These are phyloP conservation scores for Acrocephalus kingi DNA, from an alignment of 2,113 vertebrate species.

Conservation along the genomic window DNA sequence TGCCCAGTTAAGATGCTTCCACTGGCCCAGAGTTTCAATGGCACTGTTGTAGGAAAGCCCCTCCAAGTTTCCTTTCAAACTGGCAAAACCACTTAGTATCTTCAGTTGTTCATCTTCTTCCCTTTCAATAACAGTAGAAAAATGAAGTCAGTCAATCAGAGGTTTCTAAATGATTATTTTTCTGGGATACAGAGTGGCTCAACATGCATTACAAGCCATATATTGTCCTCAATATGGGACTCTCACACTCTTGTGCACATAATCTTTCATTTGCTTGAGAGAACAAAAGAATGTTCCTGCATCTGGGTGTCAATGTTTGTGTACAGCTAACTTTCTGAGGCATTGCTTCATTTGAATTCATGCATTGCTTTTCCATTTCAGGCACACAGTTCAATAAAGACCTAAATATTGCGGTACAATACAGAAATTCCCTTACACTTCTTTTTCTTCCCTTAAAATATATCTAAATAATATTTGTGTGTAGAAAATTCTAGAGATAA, in stretches of 20 bases:
- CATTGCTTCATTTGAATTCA: neutral
- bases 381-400: neutral
- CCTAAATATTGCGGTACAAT: neutral
- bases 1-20: conserved; percentile 80
- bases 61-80: conserved; percentile 75
- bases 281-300: neutral
- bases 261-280: neutral
- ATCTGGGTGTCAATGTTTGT: neutral
- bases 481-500: neutral
- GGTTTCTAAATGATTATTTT: neutral
- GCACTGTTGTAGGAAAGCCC: conserved; percentile 67
- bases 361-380: neutral
- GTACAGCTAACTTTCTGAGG: neutral
- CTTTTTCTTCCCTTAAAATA: neutral
- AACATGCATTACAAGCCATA: neutral
- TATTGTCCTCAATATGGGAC: neutral
- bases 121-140: conserved; percentile 42
- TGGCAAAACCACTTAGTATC: conserved; percentile 40
- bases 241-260: neutral
- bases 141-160: neutral
- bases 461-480: neutral
- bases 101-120: conserved; percentile 71
- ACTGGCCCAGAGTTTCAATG: conserved; percentile 69
- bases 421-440: neutral
- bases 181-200: neutral